A percentile compares a stretch with the other conserved stretches of the same genome.
These are phyloP conservation scores for Rhagophthalmus giganteus DNA, from an alignment of 2,888 invertebrate species.

Conservation along the genomic window DNA sequence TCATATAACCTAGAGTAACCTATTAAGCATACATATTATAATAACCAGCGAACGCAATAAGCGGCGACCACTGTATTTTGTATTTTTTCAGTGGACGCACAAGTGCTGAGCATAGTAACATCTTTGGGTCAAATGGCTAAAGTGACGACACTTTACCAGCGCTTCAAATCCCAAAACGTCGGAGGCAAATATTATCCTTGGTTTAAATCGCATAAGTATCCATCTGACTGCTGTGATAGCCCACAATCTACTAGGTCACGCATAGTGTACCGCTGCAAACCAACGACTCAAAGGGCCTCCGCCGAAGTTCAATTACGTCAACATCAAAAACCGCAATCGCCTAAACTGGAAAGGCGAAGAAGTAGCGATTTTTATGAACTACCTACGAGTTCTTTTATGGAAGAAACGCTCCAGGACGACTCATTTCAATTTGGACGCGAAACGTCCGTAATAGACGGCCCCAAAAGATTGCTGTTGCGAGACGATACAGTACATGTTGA, in stretches of 20 bases:
- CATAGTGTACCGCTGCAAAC: constrained; percentile 12
- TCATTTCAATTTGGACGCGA: constrained; percentile 20
- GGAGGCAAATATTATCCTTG: constrained; percentile 75
- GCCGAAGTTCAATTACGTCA: constrained; percentile 1
- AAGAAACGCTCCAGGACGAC: constrained; percentile 10
- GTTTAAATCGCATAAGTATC: constrained; percentile 55
- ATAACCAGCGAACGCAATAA: too few relatives aligned
- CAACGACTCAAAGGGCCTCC: background rate
- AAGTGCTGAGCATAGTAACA: constrained; percentile 67
- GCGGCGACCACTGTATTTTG: background rate
- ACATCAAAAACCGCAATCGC: constrained; percentile 4
- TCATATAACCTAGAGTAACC: background rate
- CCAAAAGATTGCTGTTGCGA: constrained; percentile 30
- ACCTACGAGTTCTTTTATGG: constrained; percentile 31
- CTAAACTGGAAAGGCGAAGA: constrained; percentile 37
- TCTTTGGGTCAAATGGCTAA: constrained; percentile 71
- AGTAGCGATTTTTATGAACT: constrained; percentile 50
- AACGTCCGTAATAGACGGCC: constrained; percentile 40
- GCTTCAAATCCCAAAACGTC: constrained; percentile 77
- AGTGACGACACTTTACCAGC: constrained; percentile 71
- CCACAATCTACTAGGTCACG: background rate
- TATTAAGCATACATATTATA: background rate
- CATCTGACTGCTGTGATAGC: constrained; percentile 21
- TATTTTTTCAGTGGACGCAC: constrained; percentile 63
- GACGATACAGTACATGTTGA: constrained; percentile 25